Percentiles rank a stretch among this genome's conserved stretches.
phyloP scores from a whole-genome alignment of 1,140 invertebrate genomes.

The Helicoverpa armigera region DNA sequence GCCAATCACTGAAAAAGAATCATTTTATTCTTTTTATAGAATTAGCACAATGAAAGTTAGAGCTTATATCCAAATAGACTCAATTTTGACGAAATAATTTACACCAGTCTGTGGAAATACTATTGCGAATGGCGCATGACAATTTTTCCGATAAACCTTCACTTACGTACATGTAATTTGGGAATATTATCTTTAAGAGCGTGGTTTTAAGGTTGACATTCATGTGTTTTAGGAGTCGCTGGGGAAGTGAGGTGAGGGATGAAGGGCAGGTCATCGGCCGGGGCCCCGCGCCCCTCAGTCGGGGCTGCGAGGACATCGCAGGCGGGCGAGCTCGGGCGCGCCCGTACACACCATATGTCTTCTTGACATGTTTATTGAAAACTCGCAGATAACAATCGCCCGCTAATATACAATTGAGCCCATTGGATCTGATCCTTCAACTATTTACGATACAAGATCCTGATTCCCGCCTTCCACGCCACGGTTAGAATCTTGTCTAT shows the following conservation, averaged over 20 bases:
- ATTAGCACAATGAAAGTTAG: slow-evolving; percentile 3
- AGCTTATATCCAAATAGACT: slow-evolving; percentile 33
- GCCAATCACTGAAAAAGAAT: neutral
- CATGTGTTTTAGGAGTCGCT: slow-evolving; percentile 54
- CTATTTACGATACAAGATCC: neutral
- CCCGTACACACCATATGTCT: slow-evolving; percentile 59
- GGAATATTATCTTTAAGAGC: slow-evolving; percentile 58
- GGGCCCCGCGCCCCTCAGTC: slow-evolving; percentile 51
- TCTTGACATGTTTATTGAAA: slow-evolving; percentile 65
- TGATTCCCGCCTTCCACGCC: neutral
- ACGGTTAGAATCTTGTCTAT: too few species aligned
- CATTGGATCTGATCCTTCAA: slow-evolving; percentile 9
- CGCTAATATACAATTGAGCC: slow-evolving; percentile 49
- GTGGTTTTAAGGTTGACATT: slow-evolving; percentile 72
- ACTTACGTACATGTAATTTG: slow-evolving; percentile 54
- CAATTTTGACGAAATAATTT: slow-evolving; percentile 68
- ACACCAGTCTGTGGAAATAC: slow-evolving; percentile 73
- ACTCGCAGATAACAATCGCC: slow-evolving; percentile 49
- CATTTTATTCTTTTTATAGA: neutral
- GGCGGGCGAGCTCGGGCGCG: slow-evolving; percentile 54
- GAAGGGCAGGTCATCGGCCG: slow-evolving; percentile 77
- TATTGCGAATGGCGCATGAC: slow-evolving; percentile 72
- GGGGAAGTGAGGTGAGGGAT: slow-evolving; percentile 58
- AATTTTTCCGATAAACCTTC: slow-evolving; percentile 78
- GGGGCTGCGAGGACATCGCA: slow-evolving; percentile 55